These are phyloP conservation scores for Amblyornis subalaris DNA, from an alignment of 2,113 vertebrate genomes.

Conservation along the genomic window DNA sequence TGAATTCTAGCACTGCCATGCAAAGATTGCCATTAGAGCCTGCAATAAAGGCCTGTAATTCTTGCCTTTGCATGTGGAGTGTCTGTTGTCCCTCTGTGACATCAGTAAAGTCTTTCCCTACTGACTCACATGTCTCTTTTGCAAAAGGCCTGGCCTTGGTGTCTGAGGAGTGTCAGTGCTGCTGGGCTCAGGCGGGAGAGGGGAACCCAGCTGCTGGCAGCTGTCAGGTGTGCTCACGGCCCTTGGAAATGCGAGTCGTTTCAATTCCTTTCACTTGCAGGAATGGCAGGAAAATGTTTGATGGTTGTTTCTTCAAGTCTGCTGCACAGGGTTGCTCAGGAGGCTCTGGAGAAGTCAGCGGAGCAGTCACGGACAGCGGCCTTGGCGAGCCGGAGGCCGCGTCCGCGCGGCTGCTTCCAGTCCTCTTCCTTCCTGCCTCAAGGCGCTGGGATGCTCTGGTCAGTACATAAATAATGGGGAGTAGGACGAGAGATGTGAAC, in stretches of 20 bases:
- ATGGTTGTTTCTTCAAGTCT: background rate
- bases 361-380: fast-evolving
- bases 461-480: no score
- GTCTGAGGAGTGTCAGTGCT: background rate
- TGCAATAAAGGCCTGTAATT: slow-evolving; percentile 5
- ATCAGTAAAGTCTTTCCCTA: background rate
- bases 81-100: background rate
- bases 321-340: background rate
- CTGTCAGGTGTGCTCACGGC: background rate
- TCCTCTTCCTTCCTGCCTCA: background rate
- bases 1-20: slow-evolving; percentile 7
- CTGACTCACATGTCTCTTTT: background rate
- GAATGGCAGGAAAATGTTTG: background rate
- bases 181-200: background rate
- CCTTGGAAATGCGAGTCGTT: background rate
- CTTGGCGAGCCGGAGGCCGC: background rate
- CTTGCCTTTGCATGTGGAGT: background rate
- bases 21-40: slow-evolving; percentile 19
- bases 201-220: background rate
- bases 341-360: background rate
- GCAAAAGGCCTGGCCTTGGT: background rate
- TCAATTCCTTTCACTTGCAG: background rate
- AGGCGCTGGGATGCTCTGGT: background rate
- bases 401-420: background rate
- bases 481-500: background rate